phyloP scores from a whole-genome alignment of 2,797 vertebrate genomes.

The Cephalopachus bancanus region DNA sequence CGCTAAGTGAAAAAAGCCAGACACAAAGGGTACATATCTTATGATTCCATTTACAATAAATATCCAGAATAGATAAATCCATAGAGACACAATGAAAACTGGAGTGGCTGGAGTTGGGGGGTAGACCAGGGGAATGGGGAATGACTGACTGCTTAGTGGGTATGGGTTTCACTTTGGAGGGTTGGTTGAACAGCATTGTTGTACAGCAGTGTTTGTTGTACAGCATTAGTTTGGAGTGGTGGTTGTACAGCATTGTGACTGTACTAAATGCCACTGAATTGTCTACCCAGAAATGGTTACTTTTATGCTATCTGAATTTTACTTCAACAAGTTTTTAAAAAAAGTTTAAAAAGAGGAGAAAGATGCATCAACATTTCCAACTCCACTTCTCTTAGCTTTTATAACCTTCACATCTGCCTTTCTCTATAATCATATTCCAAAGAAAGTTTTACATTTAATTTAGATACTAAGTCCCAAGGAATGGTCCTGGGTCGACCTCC shows the following conservation, averaged over 20 bases:
- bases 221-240: background rate
- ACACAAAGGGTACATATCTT: background rate
- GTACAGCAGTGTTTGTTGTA: no score
- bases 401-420: slow-evolving; percentile 37
- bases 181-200: background rate
- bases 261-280: background rate
- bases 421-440: slow-evolving; percentile 24
- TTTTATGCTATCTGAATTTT: background rate
- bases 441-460: slow-evolving; percentile 64
- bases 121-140: no score
- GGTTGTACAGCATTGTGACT: background rate
- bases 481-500: slow-evolving; percentile 55
- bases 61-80: background rate
- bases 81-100: background rate
- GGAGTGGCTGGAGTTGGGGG: background rate
- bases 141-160: background rate
- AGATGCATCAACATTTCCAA: background rate
- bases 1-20: background rate
- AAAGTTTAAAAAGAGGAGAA: background rate
- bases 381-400: slow-evolving; percentile 18
- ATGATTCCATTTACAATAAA: background rate
- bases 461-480: slow-evolving; percentile 49
- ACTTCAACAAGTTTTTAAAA: background rate
- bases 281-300: background rate
- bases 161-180: background rate